These are phyloP conservation scores for Hyles euphorbiae DNA, from an alignment of 1,140 invertebrate genomes.

Conservation along the genomic window DNA sequence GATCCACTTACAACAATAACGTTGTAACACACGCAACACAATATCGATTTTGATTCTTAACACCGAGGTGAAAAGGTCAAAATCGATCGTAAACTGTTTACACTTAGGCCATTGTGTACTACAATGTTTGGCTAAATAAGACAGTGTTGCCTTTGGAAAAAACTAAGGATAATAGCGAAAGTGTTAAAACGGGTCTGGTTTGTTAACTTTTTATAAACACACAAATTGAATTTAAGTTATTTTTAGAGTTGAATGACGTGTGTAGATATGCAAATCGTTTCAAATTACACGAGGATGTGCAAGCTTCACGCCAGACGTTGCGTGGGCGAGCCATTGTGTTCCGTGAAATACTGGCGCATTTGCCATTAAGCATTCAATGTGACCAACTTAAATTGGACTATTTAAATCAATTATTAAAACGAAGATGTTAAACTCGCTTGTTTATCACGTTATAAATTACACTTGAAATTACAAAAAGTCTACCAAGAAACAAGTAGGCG, in stretches of 20 bases:
- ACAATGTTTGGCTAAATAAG: slow-evolving; percentile 49
- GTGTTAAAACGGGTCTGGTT: slow-evolving; percentile 58
- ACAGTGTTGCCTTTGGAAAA: slow-evolving; percentile 48
- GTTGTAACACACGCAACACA: slow-evolving; percentile 17
- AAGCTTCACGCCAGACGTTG: slow-evolving; percentile 49
- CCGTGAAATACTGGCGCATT: slow-evolving; percentile 37
- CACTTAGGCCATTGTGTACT: background rate
- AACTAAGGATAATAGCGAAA: slow-evolving; percentile 57
- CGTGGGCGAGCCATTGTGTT: slow-evolving; percentile 64
- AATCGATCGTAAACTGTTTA: slow-evolving; percentile 6
- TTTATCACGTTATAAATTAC: too few relatives aligned
- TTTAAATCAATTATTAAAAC: slow-evolving; percentile 18
- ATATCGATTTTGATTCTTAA: slow-evolving; percentile 28
- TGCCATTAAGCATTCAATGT: slow-evolving; percentile 36
- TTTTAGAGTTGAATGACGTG: slow-evolving; percentile 31
- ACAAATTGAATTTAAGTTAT: slow-evolving; percentile 40
- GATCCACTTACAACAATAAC: slow-evolving; percentile 25
- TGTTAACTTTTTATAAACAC: slow-evolving; percentile 38
- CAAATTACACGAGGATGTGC: slow-evolving; percentile 52
- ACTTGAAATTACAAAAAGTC: too few relatives aligned
- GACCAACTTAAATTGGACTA: slow-evolving; percentile 40
- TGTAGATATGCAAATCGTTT: slow-evolving; percentile 59
- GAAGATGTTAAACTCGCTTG: background rate
- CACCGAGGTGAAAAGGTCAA: slow-evolving; percentile 19
- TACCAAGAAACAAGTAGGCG: too few relatives aligned